phyloP scores from a whole-genome alignment of 2,888 invertebrate genomes.

The Acanthoscelides obtectus region DNA sequence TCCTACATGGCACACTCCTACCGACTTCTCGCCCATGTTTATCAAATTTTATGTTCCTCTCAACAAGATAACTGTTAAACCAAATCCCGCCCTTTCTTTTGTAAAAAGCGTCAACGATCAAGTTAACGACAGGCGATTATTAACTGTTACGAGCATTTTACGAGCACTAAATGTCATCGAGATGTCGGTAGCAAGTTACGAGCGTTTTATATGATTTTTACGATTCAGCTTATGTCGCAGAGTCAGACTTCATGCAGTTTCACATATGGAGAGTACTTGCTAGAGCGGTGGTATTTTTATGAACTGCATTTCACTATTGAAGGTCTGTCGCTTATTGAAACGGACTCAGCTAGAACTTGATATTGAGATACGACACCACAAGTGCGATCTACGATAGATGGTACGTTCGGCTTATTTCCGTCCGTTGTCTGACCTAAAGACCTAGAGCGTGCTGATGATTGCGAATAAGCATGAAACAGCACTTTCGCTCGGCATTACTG shows the following conservation, averaged over 20 bases:
- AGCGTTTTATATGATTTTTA: conserved; percentile 21
- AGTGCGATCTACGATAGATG: too few species aligned
- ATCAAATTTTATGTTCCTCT: not conserved
- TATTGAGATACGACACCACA: too few species aligned
- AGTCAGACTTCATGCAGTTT: not conserved
- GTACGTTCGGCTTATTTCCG: too few species aligned
- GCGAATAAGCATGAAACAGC: too few species aligned
- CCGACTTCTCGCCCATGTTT: not conserved
- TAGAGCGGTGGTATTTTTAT: not conserved
- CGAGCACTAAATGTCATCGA: conserved; percentile 52
- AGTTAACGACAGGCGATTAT: conserved; percentile 56
- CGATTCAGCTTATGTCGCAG: not conserved
- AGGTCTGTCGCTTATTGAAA: too few species aligned
- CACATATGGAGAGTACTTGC: not conserved
- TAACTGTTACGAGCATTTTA: conserved; percentile 56
- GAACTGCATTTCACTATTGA: not conserved
- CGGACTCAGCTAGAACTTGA: too few species aligned
- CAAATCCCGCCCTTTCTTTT: not conserved
- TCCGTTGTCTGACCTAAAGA: too few species aligned
- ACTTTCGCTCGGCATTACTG: too few species aligned
- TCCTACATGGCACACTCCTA: not conserved
- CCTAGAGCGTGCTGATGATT: too few species aligned
- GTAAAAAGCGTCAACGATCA: conserved; percentile 49
- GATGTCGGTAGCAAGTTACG: conserved; percentile 37
- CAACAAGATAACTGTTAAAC: not conserved